These are phyloP conservation scores for Pelecanus crispus DNA, from an alignment of 2,113 vertebrate genomes.

Conservation along the genomic window DNA sequence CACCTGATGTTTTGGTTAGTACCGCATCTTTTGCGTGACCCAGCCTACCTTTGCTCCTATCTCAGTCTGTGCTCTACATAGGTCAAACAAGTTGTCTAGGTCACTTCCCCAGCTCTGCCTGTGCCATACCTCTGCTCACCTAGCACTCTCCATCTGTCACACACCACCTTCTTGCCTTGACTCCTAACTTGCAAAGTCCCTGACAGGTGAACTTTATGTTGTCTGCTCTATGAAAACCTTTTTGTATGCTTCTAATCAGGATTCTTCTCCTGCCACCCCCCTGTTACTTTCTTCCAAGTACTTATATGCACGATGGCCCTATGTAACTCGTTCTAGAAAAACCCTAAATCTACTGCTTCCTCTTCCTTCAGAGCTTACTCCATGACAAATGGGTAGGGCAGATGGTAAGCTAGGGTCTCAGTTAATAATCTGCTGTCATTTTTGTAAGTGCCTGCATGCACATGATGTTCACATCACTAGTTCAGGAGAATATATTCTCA, in stretches of 20 bases:
- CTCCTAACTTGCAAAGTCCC: neutral
- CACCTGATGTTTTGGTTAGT: neutral
- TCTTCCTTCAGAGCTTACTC: neutral
- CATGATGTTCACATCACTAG: neutral
- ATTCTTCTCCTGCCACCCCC: neutral
- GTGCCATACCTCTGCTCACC: neutral
- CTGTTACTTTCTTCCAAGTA: neutral
- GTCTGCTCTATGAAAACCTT: neutral
- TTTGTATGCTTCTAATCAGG: fast-evolving
- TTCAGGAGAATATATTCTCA: neutral
- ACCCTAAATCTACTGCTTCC: neutral
- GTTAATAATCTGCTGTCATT: neutral
- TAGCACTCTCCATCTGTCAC: neutral
- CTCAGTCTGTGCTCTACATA: neutral
- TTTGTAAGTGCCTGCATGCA: neutral
- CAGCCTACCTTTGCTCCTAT: neutral
- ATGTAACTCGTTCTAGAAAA: neutral
- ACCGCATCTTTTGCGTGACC: neutral
- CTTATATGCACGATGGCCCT: neutral
- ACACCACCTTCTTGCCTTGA: neutral
- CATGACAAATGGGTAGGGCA: neutral
- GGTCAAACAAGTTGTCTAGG: neutral
- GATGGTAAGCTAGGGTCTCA: neutral
- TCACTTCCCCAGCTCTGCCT: neutral
- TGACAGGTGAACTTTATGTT: neutral